These are phyloP conservation scores for Apis laboriosa DNA, from an alignment of 1,140 invertebrate species.

Conservation along the genomic window DNA sequence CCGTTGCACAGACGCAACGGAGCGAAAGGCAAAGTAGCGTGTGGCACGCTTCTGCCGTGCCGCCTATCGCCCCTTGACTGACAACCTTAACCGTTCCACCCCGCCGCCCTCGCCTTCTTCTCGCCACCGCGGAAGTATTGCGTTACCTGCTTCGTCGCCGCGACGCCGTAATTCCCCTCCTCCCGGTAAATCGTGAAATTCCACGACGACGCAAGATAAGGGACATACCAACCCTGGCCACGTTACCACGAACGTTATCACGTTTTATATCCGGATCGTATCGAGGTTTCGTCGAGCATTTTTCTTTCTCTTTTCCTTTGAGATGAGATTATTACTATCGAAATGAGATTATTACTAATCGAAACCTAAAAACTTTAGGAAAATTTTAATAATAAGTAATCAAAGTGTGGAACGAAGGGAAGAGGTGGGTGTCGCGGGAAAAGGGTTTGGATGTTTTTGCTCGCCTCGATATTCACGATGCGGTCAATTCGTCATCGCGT, in stretches of 20 bases:
- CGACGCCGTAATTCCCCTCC: constrained; percentile 12
- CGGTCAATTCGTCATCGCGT: not conserved
- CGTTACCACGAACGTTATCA: no score
- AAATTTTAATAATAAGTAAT: no score
- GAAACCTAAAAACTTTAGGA: not conserved
- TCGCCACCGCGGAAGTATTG: constrained; percentile 41
- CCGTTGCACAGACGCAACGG: constrained; percentile 53
- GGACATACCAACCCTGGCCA: not conserved
- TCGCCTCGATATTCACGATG: no score
- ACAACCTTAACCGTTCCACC: constrained; percentile 65
- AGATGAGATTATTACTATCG: no score
- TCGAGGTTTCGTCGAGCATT: no score
- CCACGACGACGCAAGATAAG: not conserved
- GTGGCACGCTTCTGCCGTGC: constrained; percentile 65
- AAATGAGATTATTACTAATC: no score
- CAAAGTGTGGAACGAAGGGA: not conserved
- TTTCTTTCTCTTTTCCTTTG: no score
- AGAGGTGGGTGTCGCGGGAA: no score
- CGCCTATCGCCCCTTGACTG: constrained; percentile 67
- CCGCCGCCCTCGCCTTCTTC: no score
- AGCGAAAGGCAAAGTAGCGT: constrained; percentile 61
- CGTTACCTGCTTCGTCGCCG: constrained; percentile 31
- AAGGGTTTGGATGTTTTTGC: not conserved
- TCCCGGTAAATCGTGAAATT: constrained; percentile 52
- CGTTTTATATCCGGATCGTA: no score